These are phyloP conservation scores for Neoitamus cyanurus DNA, from an alignment of 2,888 invertebrate species.

Conservation along the genomic window DNA sequence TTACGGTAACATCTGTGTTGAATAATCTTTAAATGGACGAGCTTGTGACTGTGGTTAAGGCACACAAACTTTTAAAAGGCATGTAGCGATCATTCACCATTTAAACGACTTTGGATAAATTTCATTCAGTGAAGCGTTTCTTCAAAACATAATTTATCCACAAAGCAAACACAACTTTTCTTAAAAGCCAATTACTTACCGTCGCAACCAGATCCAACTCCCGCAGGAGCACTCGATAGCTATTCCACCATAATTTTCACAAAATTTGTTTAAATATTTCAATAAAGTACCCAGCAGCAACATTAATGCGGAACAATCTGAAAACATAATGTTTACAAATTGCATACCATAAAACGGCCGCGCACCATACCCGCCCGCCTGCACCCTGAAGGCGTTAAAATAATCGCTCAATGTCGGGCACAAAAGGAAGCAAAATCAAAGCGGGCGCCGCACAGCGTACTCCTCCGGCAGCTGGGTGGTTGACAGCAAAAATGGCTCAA, in stretches of 20 bases:
- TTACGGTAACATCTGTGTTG: too few species aligned
- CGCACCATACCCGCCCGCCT: neutral
- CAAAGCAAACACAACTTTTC: neutral
- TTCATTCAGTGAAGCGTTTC: neutral
- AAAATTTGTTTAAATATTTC: neutral
- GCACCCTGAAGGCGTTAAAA: neutral
- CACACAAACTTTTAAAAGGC: neutral
- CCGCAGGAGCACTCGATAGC: neutral
- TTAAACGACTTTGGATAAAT: neutral
- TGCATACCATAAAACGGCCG: neutral
- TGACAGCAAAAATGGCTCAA: conserved; percentile 15
- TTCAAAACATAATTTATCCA: neutral
- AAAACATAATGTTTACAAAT: conserved; percentile 5
- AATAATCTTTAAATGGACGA: neutral
- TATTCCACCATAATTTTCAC: neutral
- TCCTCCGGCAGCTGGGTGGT: neutral
- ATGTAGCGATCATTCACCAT: neutral
- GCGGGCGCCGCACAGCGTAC: neutral
- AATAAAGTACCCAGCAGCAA: neutral
- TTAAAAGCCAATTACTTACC: neutral
- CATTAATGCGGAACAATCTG: neutral
- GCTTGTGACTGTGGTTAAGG: neutral
- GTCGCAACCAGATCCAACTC: neutral
- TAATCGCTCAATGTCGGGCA: neutral
- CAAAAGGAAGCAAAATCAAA: neutral